These are phyloP conservation scores for Caenorhabditis brenneri DNA, from an alignment of 1,140 invertebrate genomes.

Conservation along the genomic window DNA sequence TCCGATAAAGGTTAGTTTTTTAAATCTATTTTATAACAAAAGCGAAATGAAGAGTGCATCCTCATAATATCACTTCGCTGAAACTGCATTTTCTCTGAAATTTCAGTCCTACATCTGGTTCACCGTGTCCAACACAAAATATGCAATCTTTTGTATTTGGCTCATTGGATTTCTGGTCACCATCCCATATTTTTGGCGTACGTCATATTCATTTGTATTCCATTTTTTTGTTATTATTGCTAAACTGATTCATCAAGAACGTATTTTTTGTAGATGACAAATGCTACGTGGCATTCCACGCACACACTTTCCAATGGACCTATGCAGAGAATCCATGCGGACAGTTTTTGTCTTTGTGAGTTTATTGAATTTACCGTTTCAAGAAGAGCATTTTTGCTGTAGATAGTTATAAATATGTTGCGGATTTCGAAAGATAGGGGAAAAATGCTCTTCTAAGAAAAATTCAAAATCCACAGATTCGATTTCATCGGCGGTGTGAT, in stretches of 20 bases:
- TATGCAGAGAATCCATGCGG: conserved; percentile 23
- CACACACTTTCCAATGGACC: conserved; percentile 9
- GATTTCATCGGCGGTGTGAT: conserved; percentile 5
- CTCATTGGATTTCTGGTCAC: conserved; percentile 1
- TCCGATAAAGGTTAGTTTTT: conserved; percentile 5
- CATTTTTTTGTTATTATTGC: neutral
- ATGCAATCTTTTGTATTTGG: neutral
- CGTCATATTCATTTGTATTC: neutral
- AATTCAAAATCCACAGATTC: neutral
- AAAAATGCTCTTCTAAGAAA: neutral
- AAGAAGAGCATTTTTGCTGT: neutral
- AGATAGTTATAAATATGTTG: no score
- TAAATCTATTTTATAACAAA: no score
- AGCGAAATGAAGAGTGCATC: no score
- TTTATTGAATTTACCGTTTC: neutral
- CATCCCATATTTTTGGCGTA: conserved; percentile 41
- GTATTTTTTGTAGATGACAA: neutral
- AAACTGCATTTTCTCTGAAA: no score
- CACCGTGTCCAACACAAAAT: neutral
- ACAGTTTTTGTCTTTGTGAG: conserved; percentile 24
- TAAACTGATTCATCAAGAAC: neutral
- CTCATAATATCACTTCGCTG: neutral
- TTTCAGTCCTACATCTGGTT: conserved; percentile 28
- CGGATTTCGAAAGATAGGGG: no score
- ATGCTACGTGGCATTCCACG: conserved; percentile 31